A percentile compares a stretch with the other conserved stretches of the same genome.
Conservation (phyloP, 2,888 invertebrate genomes). For the Imbricaverruca yamaguchii region DNA sequence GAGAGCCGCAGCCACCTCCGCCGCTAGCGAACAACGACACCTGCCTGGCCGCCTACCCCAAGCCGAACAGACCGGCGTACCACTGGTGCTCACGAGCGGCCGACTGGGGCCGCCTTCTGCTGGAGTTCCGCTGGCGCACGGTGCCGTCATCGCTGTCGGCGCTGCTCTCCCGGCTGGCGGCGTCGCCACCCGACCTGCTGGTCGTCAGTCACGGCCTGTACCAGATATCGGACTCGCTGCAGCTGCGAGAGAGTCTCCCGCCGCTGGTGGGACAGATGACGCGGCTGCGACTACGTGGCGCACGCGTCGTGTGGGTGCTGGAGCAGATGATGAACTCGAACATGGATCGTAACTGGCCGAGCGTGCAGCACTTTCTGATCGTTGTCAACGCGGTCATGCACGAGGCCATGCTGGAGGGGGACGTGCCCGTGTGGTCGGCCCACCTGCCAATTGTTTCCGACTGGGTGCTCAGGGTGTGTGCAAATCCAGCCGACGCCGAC, state of each 20-base stretch:
- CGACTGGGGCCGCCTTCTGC: slow-evolving; percentile 31
- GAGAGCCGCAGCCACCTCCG: neutral
- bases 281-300: neutral
- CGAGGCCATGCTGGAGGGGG: neutral
- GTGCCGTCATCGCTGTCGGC: neutral
- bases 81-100: slow-evolving; percentile 26
- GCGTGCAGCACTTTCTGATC: neutral
- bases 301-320: neutral
- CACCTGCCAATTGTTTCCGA: neutral
- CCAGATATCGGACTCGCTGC: neutral
- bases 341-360: neutral
- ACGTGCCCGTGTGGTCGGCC: neutral
- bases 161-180: slow-evolving; percentile 22
- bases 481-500: neutral
- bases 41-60: neutral
- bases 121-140: slow-evolving; percentile 25
- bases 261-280: neutral
- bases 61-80: neutral
- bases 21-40: neutral
- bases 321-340: neutral
- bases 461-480: neutral
- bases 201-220: slow-evolving; percentile 26
- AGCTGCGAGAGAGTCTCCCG: neutral
- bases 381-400: neutral
- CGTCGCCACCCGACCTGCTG: slow-evolving; percentile 17